phyloP scores from a whole-genome alignment of 64 coral and sea anemone genomes.

The Cladopsammia gracilis region DNA sequence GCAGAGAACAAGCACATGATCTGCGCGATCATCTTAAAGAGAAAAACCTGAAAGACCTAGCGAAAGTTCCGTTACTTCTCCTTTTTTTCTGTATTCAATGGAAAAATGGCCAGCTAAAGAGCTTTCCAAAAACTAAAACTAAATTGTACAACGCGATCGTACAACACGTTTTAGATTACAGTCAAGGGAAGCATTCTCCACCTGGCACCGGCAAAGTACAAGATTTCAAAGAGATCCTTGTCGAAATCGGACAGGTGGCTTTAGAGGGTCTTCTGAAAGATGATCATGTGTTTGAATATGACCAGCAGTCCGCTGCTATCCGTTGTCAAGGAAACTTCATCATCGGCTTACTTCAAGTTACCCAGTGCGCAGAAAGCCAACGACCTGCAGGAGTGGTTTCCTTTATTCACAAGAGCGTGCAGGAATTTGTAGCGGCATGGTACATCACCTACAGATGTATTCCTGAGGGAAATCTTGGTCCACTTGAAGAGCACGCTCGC shows the following conservation, averaged over 20 bases:
- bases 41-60: background rate
- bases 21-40: background rate
- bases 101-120: background rate
- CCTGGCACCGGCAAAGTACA: background rate
- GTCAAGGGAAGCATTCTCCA: background rate
- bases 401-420: constrained; percentile 18
- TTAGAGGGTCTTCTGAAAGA: background rate
- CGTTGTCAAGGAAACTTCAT: background rate
- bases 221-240: constrained; percentile 6
- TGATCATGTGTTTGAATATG: background rate
- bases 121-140: background rate
- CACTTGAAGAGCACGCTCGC: background rate
- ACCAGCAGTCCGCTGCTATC: background rate
- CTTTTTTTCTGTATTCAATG: background rate
- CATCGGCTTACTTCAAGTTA: constrained; percentile 21
- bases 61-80: background rate
- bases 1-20: background rate
- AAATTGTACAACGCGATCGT: background rate
- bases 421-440: constrained; percentile 21
- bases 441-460: constrained; percentile 6
- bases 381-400: background rate
- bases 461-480: background rate
- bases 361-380: background rate
- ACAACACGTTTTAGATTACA: background rate
- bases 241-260: background rate